These are phyloP conservation scores for Galago senegalensis DNA, from an alignment of 2,797 vertebrate genomes.

Conservation along the genomic window DNA sequence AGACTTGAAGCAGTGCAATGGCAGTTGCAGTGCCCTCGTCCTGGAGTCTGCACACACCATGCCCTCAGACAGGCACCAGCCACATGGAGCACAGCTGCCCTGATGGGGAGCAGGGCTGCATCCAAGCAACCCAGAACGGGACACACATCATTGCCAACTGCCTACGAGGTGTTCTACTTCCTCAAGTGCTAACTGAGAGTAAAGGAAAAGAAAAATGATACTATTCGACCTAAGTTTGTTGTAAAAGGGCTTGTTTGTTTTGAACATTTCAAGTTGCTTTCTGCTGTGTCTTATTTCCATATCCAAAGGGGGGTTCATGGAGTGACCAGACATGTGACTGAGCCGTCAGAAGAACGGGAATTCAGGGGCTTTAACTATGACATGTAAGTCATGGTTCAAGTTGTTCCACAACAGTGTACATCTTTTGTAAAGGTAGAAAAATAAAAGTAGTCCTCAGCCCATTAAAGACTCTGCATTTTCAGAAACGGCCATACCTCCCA, in stretches of 20 bases:
- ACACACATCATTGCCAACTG: background rate
- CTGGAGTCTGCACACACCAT: background rate
- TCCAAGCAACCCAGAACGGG: background rate
- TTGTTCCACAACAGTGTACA: background rate
- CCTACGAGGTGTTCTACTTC: background rate
- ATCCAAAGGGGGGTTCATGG: background rate
- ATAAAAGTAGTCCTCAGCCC: background rate
- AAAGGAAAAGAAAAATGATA: background rate
- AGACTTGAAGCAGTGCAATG: background rate
- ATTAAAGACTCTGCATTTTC: background rate
- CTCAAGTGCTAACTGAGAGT: background rate
- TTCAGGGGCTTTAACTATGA: background rate
- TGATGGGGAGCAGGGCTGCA: background rate
- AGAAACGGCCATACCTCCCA: background rate
- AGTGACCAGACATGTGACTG: background rate
- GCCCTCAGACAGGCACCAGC: background rate
- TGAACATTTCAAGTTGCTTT: background rate
- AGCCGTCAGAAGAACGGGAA: background rate
- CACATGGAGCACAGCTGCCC: background rate
- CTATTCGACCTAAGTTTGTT: background rate
- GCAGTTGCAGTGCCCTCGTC: background rate
- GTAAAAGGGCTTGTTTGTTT: background rate
- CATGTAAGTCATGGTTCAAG: background rate
- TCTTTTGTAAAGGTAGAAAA: constrained; percentile 20
- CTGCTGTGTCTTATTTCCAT: background rate